These are phyloP conservation scores for Calidris pygmaea DNA, from an alignment of 2,113 vertebrate species.

Conservation along the genomic window DNA sequence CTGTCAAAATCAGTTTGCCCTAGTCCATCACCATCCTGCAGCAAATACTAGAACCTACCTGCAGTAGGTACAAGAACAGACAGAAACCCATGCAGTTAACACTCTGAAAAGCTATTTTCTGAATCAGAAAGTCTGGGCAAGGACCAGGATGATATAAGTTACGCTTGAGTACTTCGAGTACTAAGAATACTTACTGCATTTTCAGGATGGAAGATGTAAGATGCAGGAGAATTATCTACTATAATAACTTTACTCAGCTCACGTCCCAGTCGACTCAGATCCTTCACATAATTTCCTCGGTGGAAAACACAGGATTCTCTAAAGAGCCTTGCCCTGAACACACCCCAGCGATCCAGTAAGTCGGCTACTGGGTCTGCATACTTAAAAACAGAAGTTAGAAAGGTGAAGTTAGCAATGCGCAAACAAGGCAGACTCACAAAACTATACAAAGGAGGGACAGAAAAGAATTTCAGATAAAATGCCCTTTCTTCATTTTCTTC, in stretches of 20 bases:
- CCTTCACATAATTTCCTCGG: conserved; percentile 97
- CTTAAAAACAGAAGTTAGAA: conserved; percentile 66
- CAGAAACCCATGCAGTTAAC: not conserved
- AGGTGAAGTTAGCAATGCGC: not conserved
- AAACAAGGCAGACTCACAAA: not conserved
- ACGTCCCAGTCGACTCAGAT: conserved; percentile 93
- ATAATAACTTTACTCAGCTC: conserved; percentile 96
- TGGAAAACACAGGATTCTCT: conserved; percentile 99
- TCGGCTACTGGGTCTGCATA: conserved; percentile 97
- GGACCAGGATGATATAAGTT: not conserved
- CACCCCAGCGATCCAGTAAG: conserved; percentile 94
- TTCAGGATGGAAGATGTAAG: conserved; percentile 98
- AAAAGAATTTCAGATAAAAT: not conserved
- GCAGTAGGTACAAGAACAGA: not conserved
- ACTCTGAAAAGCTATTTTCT: not conserved
- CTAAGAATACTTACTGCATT: conserved; percentile 86
- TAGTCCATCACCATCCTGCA: not conserved
- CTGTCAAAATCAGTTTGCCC: not conserved
- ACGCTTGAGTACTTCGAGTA: rapidly evolving
- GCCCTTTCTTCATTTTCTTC: not conserved
- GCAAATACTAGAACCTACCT: not conserved
- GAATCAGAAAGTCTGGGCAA: not conserved
- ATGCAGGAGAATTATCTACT: conserved; percentile 96
- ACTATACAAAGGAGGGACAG: not conserved
- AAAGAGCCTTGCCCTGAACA: conserved; percentile 94